These are phyloP conservation scores for Dipodomys spectabilis DNA, from an alignment of 2,113 vertebrate genomes.

Conservation along the genomic window DNA sequence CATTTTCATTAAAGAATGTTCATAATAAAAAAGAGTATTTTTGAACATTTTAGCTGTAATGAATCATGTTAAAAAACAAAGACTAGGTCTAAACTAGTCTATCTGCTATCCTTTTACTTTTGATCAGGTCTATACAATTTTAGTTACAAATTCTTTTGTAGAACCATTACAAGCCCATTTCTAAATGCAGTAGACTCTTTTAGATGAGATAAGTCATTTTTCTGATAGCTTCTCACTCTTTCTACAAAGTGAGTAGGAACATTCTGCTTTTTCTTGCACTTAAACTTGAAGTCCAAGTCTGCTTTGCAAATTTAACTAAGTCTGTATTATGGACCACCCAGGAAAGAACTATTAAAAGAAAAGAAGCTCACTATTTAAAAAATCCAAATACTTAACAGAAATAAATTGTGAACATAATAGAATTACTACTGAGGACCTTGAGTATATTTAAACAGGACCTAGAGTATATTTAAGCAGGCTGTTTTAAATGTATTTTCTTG, in stretches of 20 bases:
- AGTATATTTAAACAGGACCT: slow-evolving; percentile 4
- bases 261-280: slow-evolving; percentile 36
- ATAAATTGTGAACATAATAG: background rate
- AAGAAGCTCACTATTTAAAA: slow-evolving; percentile 53
- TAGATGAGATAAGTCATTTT: slow-evolving; percentile 46
- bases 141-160: slow-evolving; percentile 15
- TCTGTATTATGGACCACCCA: slow-evolving; percentile 31
- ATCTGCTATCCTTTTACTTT: slow-evolving; percentile 15
- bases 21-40: background rate
- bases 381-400: slow-evolving; percentile 55
- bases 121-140: background rate
- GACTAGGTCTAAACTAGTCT: background rate
- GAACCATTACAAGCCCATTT: slow-evolving; percentile 31
- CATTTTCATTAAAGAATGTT: slow-evolving; percentile 38
- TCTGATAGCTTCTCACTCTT: background rate
- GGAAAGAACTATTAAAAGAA: slow-evolving; percentile 22
- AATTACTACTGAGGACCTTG: slow-evolving; percentile 2
- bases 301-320: slow-evolving; percentile 42
- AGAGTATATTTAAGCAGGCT: slow-evolving; percentile 4
- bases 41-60: slow-evolving; percentile 13
- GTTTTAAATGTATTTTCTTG: slow-evolving; percentile 47
- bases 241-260: slow-evolving; percentile 41
- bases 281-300: slow-evolving; percentile 56
- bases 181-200: slow-evolving; percentile 3
- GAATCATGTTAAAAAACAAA: slow-evolving; percentile 39